Evolutionary conservation across 2,888 invertebrate genomes (phyloP), one percentile per base, ranked within the genome.

Genomic region (Matsumyia berberina): DNA sequence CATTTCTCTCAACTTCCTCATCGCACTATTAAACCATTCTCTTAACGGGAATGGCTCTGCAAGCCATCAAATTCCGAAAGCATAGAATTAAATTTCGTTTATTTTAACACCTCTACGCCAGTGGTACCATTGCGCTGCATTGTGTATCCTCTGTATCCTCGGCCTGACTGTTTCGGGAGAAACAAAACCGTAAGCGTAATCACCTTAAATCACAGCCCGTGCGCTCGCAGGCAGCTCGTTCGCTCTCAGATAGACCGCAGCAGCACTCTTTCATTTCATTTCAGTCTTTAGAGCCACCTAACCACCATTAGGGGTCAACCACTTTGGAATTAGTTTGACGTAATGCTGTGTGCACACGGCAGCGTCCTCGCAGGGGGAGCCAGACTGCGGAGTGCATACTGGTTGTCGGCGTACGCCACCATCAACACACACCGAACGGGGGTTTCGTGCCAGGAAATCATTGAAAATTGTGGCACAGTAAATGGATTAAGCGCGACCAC

Each of bases 381-480:
- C 55, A 55, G 35, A 55, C 55, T 19, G 9, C 33, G 29, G 24
- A 53, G 53, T 53, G 24, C 53, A n/a, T n/a, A n/a, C n/a, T n/a
- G n/a, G n/a, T n/a, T n/a, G n/a, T n/a, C 19, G 29, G 11, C 58
- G 37, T 6, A 39, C 33, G 5, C 60, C 57, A 37, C 12, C 42
- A 33, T 37, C 67, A 55, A 35, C 29, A 62, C 39, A 7, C 55
- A 42, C 42, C 8, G 49, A 69, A n/a, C n/a, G 31, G 35, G 72
- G 72, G 39, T 62, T 72, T 24, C 55, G 31, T 73, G 72, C 53
- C 72, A 83, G 78, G 82, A 83, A 78, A 83, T 78, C 58, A 67
- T 55, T 82, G 82, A 44, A 66, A 82, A 82, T 77, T 67, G 72
- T 82, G 78, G 72, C 77, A 60, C 72, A 72, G 82, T 83, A 78